Base-by-base conservation (phyloP, 1,140 invertebrate genomes). In the Thereuonema tuberculata region DNA sequence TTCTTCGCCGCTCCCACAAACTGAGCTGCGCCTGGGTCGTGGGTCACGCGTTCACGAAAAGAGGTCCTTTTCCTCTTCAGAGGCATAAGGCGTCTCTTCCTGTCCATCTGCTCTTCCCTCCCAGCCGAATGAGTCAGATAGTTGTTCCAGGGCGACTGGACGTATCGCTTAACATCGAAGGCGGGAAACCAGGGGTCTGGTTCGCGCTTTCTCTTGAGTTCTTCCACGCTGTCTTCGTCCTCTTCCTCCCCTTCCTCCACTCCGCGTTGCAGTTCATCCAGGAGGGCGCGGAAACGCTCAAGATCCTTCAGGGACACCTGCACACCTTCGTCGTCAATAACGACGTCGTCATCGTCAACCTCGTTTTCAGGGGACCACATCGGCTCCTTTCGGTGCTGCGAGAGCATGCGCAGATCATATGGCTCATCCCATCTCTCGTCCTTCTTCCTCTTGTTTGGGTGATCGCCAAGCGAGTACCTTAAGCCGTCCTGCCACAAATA, bases 131-230 rank as follows among this genome's bases (percentile, higher is more conserved):
- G n/a, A n/a, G n/a, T n/a, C n/a, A n/a, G n/a, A 24, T 50, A 50
- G 23, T 9, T 20, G 21, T 21, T 50, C 48, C 48, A 50, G 3
- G 21, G 17, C 5, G 3, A 12, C 5, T 24, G 17, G 5, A 9
- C 17, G 5, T 25, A 14, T 21, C 27, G 25, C 28, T 55, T 55
- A 14, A 55, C 27, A 21, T 55, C 53, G 26, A 9, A 55, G 14
- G 53, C 53, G 5, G 53, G 53, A 21, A 55, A 55, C 53, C 53
- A 55, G 26, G 53, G 53, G 27, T 55, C 27, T 21, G 3, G 53
- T 55, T 55, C 53, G 5, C 53, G 23, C 21, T 55, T 55, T 20
- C 17, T 50, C 24, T 50, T 21, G 9, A 5, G 9, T 21, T 12
- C 9, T 5, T 50, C 48, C 12, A 5, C 21, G 5, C 21, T 21